These are phyloP conservation scores for Cantharis lateralis DNA, from an alignment of 2,888 invertebrate species.

Conservation along the genomic window DNA sequence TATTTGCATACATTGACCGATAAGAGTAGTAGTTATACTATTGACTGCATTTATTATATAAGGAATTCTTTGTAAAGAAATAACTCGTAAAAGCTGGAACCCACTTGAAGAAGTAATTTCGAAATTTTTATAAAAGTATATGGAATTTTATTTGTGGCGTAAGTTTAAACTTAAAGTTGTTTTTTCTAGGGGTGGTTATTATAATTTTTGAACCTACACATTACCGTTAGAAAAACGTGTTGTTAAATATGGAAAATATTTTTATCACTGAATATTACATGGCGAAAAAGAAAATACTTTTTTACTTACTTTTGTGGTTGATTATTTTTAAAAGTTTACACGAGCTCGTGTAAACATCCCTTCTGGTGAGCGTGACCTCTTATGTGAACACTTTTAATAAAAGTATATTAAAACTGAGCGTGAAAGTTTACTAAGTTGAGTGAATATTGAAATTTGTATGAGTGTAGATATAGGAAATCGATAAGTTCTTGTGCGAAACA, in stretches of 20 bases:
- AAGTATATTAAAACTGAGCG: neutral
- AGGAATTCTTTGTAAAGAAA: neutral
- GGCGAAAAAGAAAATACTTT: neutral
- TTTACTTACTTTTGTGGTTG: neutral
- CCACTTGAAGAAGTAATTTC: neutral
- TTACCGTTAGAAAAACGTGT: neutral
- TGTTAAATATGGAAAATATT: neutral
- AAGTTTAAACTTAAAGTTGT: neutral
- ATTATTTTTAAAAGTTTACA: neutral
- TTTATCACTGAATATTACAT: neutral
- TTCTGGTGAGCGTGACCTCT: neutral
- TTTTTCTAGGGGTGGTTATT: neutral
- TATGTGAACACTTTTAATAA: neutral
- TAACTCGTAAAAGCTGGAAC: neutral
- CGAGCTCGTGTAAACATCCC: neutral
- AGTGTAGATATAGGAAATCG: neutral
- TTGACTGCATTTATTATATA: neutral
- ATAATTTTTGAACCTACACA: neutral
- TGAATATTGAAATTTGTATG: neutral
- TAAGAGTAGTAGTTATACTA: neutral
- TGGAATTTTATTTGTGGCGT: neutral
- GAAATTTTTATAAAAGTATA: neutral
- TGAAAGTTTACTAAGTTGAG: neutral
- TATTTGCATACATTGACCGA: neutral
- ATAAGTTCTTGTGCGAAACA: neutral